Conservation (phyloP, 2,113 vertebrate genomes). For the Ochotona curzoniae region DNA sequence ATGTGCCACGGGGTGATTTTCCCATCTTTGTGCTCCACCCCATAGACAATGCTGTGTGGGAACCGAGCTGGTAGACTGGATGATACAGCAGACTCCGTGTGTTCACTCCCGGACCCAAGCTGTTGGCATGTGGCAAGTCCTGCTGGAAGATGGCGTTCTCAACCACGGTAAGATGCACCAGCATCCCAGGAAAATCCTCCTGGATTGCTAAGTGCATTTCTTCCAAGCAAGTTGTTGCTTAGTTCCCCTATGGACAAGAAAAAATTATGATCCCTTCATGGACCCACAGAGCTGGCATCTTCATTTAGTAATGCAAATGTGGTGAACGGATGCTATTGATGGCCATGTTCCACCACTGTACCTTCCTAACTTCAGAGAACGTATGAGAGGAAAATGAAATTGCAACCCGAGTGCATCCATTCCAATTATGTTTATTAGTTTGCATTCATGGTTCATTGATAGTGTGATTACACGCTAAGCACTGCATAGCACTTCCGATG, state of each 20-base stretch:
- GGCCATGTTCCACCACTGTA: conserved; percentile 51
- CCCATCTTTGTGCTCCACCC: conserved; percentile 30
- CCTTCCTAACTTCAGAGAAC: conserved; percentile 48
- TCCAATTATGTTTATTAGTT: conserved; percentile 79
- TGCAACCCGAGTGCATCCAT: conserved; percentile 51
- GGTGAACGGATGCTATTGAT: conserved; percentile 24
- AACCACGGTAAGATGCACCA: conserved; percentile 92
- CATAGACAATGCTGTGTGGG: conserved; percentile 97
- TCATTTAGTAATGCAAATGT: conserved; percentile 62
- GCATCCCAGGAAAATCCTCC: background rate
- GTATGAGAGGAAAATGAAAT: conserved; percentile 71
- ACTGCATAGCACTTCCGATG: background rate
- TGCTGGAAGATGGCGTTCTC: conserved; percentile 96
- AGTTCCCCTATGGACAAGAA: conserved; percentile 38
- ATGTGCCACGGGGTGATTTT: conserved; percentile 12
- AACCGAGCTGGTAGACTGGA: conserved; percentile 98
- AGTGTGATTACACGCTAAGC: conserved; percentile 70
- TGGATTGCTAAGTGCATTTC: background rate
- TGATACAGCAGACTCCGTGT: conserved; percentile 95
- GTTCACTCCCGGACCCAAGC: conserved; percentile 95
- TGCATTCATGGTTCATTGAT: conserved; percentile 68
- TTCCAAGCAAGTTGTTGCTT: background rate
- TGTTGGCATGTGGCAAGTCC: conserved; percentile 98
- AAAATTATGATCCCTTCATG: conserved; percentile 45
- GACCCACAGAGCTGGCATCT: conserved; percentile 26